Base-by-base conservation (phyloP, 2,797 vertebrate genomes). In the Enteromius trimaculatus region DNA sequence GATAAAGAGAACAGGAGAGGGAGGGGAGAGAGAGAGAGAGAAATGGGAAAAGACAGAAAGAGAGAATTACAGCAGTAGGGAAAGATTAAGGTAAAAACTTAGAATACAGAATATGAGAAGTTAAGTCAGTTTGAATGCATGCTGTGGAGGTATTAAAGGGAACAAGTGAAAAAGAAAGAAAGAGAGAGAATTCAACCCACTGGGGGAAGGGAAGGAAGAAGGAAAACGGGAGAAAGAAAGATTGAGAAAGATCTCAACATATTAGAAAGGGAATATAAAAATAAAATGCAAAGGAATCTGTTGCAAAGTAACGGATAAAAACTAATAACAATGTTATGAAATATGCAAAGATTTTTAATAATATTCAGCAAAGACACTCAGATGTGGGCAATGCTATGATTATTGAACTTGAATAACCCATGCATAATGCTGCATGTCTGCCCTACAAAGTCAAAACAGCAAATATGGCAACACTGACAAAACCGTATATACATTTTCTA, bases 21-120 rank as follows among this genome's bases (percentile, higher is more conserved):
- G 92, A 90, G 92, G 91, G 90, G 91, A 92, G 90, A 88, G 90
- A 91, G 91, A 47, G 62, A 42, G 31, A 68, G 82, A 87, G 65
- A 87, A 72, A 79, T 77, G 81, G 34, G 70, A 80, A 77, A 85
- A 76, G 29, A 75, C 82, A 69, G 78, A 77, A 74, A 69, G 17
- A 82, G 51, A 60, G 26, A 53, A 55, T 23, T 49, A 49, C 21
- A 37, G 49, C 17, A 49, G 65, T 64, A 87, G 71, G 80, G 82
- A 80, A 87, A 55, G 85, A 89, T 80, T 34, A 37, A 72, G 37
- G 81, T 49, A 66, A 49, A 64, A 39, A 47, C 84, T 86, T 82
- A 77, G 37, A 51, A 80, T 83, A 80, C 23, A 87, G 34, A 81
- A 44, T 65, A 4, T 34, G 29, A 19, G 84, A 76, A 84, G 79